phyloP scores from a whole-genome alignment of 1,140 invertebrate species.

The Drosophila bipectinata region DNA sequence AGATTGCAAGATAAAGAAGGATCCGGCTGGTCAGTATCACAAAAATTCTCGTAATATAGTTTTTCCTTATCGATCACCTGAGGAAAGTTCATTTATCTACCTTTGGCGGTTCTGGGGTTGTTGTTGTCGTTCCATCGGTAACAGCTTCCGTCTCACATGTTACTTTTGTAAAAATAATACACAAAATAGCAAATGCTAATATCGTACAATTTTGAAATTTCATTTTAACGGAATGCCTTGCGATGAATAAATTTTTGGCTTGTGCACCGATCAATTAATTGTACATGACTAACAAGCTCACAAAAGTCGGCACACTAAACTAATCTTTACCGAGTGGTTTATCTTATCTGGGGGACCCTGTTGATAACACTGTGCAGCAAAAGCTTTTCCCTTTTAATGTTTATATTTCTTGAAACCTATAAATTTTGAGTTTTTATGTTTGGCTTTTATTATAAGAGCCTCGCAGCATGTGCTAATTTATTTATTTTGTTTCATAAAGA shows the following conservation, averaged over 20 bases:
- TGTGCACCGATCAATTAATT: slow-evolving; percentile 34
- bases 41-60: background rate
- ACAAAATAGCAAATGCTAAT: slow-evolving; percentile 6
- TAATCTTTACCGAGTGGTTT: slow-evolving; percentile 29
- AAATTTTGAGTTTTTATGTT: background rate
- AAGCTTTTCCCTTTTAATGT: background rate
- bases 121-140: slow-evolving; percentile 6
- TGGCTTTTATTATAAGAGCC: no score
- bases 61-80: background rate
- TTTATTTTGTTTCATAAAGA: no score
- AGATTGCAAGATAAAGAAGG: no score
- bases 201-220: background rate
- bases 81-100: slow-evolving; percentile 6
- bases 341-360: slow-evolving; percentile 24
- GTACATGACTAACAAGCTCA: slow-evolving; percentile 31
- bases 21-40: background rate
- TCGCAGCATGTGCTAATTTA: no score
- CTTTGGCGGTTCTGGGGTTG: slow-evolving; percentile 4
- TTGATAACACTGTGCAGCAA: slow-evolving; percentile 27
- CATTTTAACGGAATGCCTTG: slow-evolving; percentile 5
- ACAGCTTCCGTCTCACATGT: background rate
- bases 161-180: slow-evolving; percentile 1
- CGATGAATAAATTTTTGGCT: background rate
- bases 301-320: slow-evolving; percentile 8
- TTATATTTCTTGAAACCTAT: background rate